Evolutionary conservation across 2,797 vertebrate genomes (phyloP), one percentile per base, ranked within the genome.

Genomic region (Zonotrichia albicollis): DNA sequence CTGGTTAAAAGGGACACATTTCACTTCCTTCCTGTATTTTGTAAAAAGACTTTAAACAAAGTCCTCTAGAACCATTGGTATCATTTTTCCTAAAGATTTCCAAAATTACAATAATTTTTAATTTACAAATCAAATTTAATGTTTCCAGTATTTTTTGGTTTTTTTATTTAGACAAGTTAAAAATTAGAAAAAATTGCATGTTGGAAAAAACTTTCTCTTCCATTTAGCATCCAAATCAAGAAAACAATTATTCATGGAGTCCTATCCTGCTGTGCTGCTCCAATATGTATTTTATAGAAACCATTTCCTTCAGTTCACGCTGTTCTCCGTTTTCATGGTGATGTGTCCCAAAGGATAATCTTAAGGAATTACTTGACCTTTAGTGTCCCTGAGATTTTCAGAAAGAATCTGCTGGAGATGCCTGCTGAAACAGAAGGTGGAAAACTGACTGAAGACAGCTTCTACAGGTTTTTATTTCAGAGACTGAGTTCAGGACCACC

Each of bases 351-450:
- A 60, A 73, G 72, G 91, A 64, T 16, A 86, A 13, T 42, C 82
- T 60, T 86, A 92, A 91, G 53, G 62, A 95, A 88, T 82, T 79
- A 73, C 13, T 84, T 94, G 83, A 88, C 87, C 74, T 87, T 13
- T 76, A 32, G 40, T 65, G 34, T 84, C 36, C 45, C 60, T 60
- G 60, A 84, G 60, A 73, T 73, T 88, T 94, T 70, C 62, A 91
- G 66, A 78, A 88, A 46, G 55, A 93, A 86, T 73, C 55, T 90
- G 32, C 34, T 82, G 67, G 9, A 77, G 54, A 53, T 60, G 29
- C 13, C 76, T 27, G 61, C 16, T 76, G 79, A 88, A 86, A 94
- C 21, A 82, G 67, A 91, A 94, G 53, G 57, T 67, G 19, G 10
- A 50, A 51, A 93, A 61, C 3, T 36, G 45, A 89, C 3, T 81